These are phyloP conservation scores for Hyposoter dolosus DNA, from an alignment of 2,888 invertebrate genomes.

Conservation along the genomic window DNA sequence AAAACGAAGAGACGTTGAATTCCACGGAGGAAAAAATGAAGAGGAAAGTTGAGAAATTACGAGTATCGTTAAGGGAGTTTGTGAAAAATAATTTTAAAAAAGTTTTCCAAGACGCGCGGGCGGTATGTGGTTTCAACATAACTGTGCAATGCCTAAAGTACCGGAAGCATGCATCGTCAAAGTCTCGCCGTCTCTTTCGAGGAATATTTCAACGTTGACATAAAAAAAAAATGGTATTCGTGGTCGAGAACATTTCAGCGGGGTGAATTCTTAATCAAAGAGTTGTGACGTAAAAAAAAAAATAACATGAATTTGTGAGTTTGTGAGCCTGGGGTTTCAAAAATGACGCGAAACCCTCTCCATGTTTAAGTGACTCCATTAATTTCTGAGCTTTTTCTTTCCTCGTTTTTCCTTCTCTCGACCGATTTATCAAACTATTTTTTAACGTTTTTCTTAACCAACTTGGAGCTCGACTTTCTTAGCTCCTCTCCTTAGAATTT, in stretches of 20 bases:
- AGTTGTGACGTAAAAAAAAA: neutral
- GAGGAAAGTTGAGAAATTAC: constrained; percentile 11
- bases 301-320: neutral
- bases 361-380: constrained; percentile 53
- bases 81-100: neutral
- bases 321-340: neutral
- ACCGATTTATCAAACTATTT: constrained; percentile 4
- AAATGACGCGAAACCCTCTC: constrained; percentile 5
- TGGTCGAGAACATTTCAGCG: neutral
- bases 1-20: neutral
- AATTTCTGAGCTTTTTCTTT: constrained; percentile 30
- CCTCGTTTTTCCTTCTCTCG: constrained; percentile 9
- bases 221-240: constrained; percentile 13
- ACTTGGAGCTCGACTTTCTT: constrained; percentile 14
- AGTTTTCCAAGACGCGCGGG: constrained; percentile 1
- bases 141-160: constrained; percentile 4
- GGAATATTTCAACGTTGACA: neutral
- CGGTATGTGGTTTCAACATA: neutral
- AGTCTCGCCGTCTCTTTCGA: constrained; percentile 19
- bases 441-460: neutral
- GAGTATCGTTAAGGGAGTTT: constrained; percentile 25
- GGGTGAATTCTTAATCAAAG: constrained; percentile 40
- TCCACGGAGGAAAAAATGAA: neutral
- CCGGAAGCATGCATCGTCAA: constrained; percentile 26
- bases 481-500: constrained; percentile 16